Conservation (phyloP, 2,888 invertebrate genomes). For the Drosophila putrida region DNA sequence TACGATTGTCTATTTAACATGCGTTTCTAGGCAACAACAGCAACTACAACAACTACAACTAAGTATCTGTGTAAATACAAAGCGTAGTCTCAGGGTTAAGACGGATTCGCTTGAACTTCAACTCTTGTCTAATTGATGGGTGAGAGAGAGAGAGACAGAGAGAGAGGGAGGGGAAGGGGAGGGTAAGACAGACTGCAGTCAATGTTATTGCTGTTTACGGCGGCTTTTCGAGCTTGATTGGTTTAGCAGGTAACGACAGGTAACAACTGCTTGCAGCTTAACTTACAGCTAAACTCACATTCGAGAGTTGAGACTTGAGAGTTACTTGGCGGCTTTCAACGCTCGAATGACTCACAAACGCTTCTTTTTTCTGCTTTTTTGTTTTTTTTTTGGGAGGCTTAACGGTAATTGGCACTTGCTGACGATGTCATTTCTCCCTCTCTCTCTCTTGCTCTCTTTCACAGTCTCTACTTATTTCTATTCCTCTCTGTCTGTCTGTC, state of each 20-base stretch:
- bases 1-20: conserved; percentile 5
- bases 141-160: neutral
- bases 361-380: conserved; percentile 10
- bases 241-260: conserved; percentile 23
- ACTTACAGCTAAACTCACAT: conserved; percentile 23
- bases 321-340: conserved; percentile 53
- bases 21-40: conserved; percentile 3
- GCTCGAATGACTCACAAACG: conserved; percentile 62
- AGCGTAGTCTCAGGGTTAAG: conserved; percentile 7
- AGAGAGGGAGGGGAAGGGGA: neutral
- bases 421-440: conserved; percentile 32
- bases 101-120: conserved; percentile 17
- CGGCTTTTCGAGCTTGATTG: conserved; percentile 27
- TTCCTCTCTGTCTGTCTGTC: conserved; percentile 3
- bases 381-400: conserved; percentile 30
- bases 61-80: too few species aligned
- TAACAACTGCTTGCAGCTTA: conserved; percentile 17
- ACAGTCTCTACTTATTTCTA: neutral
- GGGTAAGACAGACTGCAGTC: conserved; percentile 1
- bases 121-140: conserved; percentile 29
- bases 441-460: conserved; percentile 1
- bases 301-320: conserved; percentile 32
- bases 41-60: too few species aligned
- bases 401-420: conserved; percentile 69
- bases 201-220: conserved; percentile 7